These are phyloP conservation scores for Mobula hypostoma DNA, from an alignment of 2,113 vertebrate species.

Conservation along the genomic window DNA sequence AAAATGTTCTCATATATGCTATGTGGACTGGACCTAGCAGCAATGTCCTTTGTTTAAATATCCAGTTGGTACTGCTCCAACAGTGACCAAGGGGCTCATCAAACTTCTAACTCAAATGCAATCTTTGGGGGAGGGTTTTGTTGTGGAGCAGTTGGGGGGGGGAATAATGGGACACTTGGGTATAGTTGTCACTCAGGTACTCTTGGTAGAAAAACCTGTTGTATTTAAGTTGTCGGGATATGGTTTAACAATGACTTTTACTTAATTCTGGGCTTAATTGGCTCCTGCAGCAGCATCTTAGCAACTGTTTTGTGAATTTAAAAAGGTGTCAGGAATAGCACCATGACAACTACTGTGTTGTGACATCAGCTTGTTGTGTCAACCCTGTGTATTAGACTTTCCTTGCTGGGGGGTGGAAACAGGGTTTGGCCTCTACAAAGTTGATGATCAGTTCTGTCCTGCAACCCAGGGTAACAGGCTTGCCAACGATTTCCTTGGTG, in stretches of 20 bases:
- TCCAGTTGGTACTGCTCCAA: background rate
- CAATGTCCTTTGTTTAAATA: background rate
- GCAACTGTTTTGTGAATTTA: background rate
- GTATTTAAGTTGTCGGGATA: background rate
- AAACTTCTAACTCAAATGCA: background rate
- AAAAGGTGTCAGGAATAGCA: background rate
- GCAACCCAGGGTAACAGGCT: background rate
- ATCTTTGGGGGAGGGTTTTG: background rate
- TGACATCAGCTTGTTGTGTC: slow-evolving; percentile 19
- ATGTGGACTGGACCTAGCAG: background rate
- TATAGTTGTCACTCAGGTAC: background rate
- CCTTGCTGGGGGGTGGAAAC: background rate
- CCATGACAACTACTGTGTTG: slow-evolving; percentile 8
- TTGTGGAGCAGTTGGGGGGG: too few species aligned
- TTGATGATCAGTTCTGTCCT: background rate
- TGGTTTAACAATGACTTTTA: background rate
- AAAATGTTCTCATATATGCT: too few species aligned
- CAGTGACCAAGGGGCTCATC: background rate
- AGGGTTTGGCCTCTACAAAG: background rate
- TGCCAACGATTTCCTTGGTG: background rate
- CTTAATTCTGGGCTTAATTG: background rate
- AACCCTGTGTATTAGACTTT: background rate
- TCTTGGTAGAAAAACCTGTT: background rate
- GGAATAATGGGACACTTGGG: too few species aligned
- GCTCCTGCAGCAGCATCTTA: background rate